Base-by-base conservation (phyloP, 2,113 vertebrate species). In the Salvelinus alpinus region DNA sequence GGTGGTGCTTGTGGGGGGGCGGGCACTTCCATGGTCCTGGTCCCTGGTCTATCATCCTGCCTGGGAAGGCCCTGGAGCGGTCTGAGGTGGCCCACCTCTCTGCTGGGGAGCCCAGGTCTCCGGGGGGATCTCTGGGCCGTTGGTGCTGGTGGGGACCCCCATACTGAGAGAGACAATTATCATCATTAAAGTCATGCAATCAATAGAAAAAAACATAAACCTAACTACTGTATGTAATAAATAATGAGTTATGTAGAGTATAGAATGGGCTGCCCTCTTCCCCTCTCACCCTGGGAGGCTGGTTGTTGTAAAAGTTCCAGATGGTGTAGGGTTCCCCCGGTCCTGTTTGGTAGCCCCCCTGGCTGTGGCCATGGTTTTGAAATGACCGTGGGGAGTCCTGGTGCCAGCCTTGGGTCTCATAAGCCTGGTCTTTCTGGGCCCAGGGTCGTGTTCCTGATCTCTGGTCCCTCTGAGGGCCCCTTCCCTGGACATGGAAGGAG, bases 391-490 rank as follows among this genome's bases (percentile, higher is more conserved):
- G 51, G 34, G 88, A 82, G 80, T 86, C 83, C 67, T 82, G 94
- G 80, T 96, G 95, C 90, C 94, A 95, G 73, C 85, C 91, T 79
- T 95, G 94, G n/a, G 90, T 90, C 75, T 95, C 94, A 24, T 94
- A 95, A 24, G 91, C 82, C 82, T 92, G 93, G 18, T 94, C 93
- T 79, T 95, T 93, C 72, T 91, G 88, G 59, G 95, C 95, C 94
- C 95, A 97, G 16, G 93, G 78, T 71, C 89, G 93, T 0, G 91
- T 92, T 76, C 91, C 92, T 76, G 85, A 83, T 13, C 92, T 91
- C 62, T 94, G 92, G 12, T 95, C 94, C 72, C 93, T 93, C 2
- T 92, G 90, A 74, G 93, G 48, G 3, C 86, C 88, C 87, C 94
- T 95, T 38, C 94, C 95, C 71, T 91, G 94, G 71, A 91, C 86